These are phyloP conservation scores for Campaea margaritaria DNA, from an alignment of 2,888 invertebrate species.

Conservation along the genomic window DNA sequence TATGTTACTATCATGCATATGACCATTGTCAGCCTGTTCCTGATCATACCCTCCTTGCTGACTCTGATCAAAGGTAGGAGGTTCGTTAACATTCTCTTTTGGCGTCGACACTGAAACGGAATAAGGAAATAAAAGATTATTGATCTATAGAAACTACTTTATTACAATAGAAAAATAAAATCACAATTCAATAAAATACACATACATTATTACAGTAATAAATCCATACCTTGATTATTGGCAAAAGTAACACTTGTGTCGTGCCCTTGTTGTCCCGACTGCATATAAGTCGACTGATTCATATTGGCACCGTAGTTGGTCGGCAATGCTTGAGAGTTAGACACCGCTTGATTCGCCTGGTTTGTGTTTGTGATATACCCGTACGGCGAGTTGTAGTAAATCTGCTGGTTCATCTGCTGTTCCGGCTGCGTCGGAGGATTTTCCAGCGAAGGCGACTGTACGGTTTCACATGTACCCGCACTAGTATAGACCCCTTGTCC, in stretches of 20 bases:
- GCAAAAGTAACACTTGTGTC: constrained; percentile 66
- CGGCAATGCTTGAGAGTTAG: constrained; percentile 51
- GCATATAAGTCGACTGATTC: constrained; percentile 75
- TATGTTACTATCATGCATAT: constrained; percentile 1
- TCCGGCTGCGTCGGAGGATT: constrained; percentile 53
- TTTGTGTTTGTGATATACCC: constrained; percentile 72
- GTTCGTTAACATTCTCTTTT: constrained; percentile 60
- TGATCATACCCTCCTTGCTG: constrained; percentile 21
- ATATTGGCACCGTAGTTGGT: constrained; percentile 68
- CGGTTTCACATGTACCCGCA: constrained; percentile 75
- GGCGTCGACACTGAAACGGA: constrained; percentile 74
- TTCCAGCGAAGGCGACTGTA: constrained; percentile 77
- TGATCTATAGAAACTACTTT: constrained; percentile 36
- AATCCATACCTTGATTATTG: constrained; percentile 75
- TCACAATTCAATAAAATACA: constrained; percentile 36
- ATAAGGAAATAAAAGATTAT: constrained; percentile 43
- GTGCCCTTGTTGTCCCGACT: constrained; percentile 64
- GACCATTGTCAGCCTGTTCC: constrained; percentile 20
- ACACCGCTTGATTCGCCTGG: constrained; percentile 59
- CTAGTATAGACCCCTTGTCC: constrained; percentile 75
- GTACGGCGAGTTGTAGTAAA: constrained; percentile 79
- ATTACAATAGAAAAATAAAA: constrained; percentile 32
- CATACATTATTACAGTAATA: constrained; percentile 41
- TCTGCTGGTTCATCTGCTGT: constrained; percentile 56
- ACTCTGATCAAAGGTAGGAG: constrained; percentile 50